Evolutionary conservation across 2,888 invertebrate species (phyloP).

Genomic region (Microctonus aethiopoides): DNA sequence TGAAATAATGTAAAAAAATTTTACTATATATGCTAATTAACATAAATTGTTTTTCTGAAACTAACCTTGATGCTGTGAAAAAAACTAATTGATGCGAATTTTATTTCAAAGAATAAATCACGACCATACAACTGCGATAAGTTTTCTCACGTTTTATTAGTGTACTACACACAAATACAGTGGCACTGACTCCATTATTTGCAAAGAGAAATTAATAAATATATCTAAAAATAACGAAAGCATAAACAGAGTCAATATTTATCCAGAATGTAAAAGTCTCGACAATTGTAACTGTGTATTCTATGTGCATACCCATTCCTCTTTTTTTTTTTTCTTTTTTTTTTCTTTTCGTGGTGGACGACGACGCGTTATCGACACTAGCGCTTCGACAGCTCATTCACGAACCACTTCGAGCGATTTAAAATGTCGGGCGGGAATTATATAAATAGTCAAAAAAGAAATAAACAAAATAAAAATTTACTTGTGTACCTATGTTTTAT

Average conservation of each 20-base stretch:
- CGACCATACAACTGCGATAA: background rate
- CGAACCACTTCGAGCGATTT: background rate
- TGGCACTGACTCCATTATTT: background rate
- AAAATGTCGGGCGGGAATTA: background rate
- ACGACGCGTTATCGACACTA: background rate
- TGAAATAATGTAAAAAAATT: background rate
- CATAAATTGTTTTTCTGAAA: background rate
- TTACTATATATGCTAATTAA: background rate
- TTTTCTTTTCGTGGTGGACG: background rate
- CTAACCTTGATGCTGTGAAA: background rate
- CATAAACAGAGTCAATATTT: slow-evolving; percentile 10
- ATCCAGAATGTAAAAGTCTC: background rate
- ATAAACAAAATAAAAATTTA: too few species aligned
- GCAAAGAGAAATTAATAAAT: background rate
- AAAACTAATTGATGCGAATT: background rate
- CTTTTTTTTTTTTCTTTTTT: too few species aligned
- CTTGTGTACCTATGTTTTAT: too few species aligned
- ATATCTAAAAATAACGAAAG: background rate
- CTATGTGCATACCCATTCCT: background rate
- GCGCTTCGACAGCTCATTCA: background rate
- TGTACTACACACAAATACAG: background rate
- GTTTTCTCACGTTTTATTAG: background rate
- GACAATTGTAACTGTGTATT: background rate
- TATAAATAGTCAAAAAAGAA: background rate
- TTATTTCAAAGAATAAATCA: background rate